phyloP scores from a whole-genome alignment of 2,113 vertebrate species.

The Brienomyrus brachyistius region DNA sequence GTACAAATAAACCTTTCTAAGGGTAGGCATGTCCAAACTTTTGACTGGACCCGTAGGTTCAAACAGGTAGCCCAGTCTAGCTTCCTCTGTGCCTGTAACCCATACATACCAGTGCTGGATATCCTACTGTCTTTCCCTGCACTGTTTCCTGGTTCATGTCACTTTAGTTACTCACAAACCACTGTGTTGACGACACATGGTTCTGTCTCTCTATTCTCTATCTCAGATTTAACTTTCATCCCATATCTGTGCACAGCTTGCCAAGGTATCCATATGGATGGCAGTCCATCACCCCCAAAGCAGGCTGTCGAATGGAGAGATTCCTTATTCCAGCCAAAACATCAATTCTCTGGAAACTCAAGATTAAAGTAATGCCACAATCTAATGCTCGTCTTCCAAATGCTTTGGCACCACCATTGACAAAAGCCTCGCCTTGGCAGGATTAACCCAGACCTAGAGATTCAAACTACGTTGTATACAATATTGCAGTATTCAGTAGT shows the following conservation, averaged over 20 bases:
- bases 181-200: neutral
- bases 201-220: neutral
- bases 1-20: neutral
- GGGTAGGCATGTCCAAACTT: neutral
- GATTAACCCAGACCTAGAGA: neutral
- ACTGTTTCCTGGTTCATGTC: neutral
- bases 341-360: neutral
- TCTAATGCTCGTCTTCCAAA: neutral
- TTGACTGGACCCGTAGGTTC: neutral
- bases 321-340: neutral
- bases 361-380: neutral
- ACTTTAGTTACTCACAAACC: neutral
- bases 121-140: neutral
- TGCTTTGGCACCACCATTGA: neutral
- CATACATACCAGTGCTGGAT: neutral
- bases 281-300: neutral
- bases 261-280: neutral
- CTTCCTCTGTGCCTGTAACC: neutral
- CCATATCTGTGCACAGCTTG: neutral
- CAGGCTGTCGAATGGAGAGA: neutral
- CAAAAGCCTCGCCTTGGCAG: neutral
- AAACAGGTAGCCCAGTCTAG: neutral
- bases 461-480: neutral
- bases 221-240: neutral
- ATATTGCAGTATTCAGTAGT: neutral